Conservation (phyloP, 1,140 invertebrate genomes). For the Heliconius nattereri region DNA sequence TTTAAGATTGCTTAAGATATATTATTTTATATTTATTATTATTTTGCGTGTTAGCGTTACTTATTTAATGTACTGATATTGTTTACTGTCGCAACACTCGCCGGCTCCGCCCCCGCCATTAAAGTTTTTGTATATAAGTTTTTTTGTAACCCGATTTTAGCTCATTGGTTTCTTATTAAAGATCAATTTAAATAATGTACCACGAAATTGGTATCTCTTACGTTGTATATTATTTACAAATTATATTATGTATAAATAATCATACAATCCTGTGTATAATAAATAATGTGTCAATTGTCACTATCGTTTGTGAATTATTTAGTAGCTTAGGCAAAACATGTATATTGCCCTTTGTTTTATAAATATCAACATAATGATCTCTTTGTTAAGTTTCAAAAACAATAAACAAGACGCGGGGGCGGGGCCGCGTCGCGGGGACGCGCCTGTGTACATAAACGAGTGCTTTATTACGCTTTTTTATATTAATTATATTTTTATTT, state of each 20-base stretch:
- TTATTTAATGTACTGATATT: slow-evolving; percentile 45
- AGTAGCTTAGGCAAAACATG: background rate
- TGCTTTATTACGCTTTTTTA: slow-evolving; percentile 78
- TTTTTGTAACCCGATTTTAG: slow-evolving; percentile 54
- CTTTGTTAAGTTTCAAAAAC: slow-evolving; percentile 3
- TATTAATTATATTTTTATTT: slow-evolving; percentile 68
- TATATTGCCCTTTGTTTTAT: background rate
- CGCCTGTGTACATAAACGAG: slow-evolving; percentile 69
- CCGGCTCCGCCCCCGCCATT: background rate
- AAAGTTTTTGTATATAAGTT: background rate
- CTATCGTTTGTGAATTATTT: background rate
- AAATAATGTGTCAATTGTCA: background rate
- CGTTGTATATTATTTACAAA: background rate
- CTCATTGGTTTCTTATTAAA: slow-evolving; percentile 57
- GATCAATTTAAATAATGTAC: background rate
- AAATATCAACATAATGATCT: background rate
- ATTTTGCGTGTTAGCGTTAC: slow-evolving; percentile 56
- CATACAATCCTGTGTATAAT: background rate
- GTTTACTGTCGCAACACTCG: slow-evolving; percentile 36
- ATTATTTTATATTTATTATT: slow-evolving; percentile 79
- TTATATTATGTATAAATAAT: background rate
- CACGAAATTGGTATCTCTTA: background rate
- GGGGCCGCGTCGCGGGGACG: background rate
- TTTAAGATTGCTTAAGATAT: slow-evolving; percentile 80
- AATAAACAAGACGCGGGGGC: background rate